Conservation (phyloP, 2,888 invertebrate genomes). For the Epicampocera succincta region DNA sequence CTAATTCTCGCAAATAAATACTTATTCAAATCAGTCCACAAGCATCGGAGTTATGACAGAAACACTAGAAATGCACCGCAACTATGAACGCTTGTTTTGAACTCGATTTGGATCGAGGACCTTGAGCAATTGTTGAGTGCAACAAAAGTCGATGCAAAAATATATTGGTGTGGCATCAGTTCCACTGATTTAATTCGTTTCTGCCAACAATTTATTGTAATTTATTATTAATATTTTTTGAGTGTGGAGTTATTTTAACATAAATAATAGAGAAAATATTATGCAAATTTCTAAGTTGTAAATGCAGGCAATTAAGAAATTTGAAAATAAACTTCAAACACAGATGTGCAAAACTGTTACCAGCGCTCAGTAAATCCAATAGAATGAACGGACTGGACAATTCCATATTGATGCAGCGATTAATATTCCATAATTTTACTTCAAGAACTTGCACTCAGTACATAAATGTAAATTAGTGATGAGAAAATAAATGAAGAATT, state of each 20-base stretch:
- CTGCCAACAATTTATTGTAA: background rate
- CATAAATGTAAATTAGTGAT: too few relatives aligned
- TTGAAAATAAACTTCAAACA: conserved; percentile 42
- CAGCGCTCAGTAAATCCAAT: background rate
- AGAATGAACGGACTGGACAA: conserved; percentile 11
- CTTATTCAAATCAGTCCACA: too few relatives aligned
- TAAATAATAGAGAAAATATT: conserved; percentile 44
- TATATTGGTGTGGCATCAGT: too few relatives aligned
- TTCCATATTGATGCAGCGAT: conserved; percentile 26
- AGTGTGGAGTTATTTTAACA: conserved; percentile 28
- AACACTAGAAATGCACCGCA: too few relatives aligned
- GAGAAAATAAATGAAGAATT: background rate
- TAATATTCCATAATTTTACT: background rate
- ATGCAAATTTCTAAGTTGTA: conserved; percentile 48
- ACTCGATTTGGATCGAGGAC: too few relatives aligned
- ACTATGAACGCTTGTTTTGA: too few relatives aligned
- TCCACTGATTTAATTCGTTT: background rate
- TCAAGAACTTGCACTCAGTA: background rate
- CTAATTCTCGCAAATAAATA: too few relatives aligned
- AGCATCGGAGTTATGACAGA: too few relatives aligned
- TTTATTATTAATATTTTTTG: background rate
- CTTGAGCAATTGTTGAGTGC: too few relatives aligned
- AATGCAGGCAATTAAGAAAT: conserved; percentile 61
- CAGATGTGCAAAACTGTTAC: conserved; percentile 37
- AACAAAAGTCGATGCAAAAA: too few relatives aligned